Conservation (phyloP, 2,113 vertebrate genomes). For the Megalops atlanticus region DNA sequence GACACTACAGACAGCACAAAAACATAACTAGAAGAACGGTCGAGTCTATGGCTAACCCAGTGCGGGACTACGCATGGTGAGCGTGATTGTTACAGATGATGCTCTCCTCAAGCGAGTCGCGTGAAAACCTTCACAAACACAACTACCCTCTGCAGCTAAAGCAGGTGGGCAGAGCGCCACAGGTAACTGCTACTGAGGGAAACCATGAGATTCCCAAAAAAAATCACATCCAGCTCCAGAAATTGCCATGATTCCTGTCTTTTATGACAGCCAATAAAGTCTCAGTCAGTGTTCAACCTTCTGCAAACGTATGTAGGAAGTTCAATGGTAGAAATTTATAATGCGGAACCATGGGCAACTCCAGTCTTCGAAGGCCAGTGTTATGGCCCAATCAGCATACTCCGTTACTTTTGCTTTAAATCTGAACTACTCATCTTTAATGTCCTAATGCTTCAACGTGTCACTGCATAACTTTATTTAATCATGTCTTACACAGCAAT, state of each 20-base stretch:
- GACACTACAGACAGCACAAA: not conserved
- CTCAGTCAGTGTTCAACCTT: conserved; percentile 20
- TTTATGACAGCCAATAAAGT: conserved; percentile 26
- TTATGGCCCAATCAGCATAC: not conserved
- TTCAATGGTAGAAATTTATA: too few species aligned
- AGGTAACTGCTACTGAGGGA: not conserved
- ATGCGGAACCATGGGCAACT: not conserved
- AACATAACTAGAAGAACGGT: not conserved
- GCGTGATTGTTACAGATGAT: not conserved
- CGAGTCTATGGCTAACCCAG: not conserved
- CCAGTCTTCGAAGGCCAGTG: not conserved
- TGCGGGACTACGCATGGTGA: not conserved
- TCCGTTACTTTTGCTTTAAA: not conserved
- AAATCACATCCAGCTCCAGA: not conserved
- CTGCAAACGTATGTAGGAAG: conserved; percentile 18
- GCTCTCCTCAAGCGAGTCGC: not conserved
- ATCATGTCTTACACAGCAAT: not conserved
- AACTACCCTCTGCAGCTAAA: not conserved
- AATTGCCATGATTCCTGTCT: not conserved
- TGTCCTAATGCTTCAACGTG: not conserved
- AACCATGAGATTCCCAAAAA: too few species aligned
- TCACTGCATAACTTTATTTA: not conserved
- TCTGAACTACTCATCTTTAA: not conserved
- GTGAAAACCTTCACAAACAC: not conserved
- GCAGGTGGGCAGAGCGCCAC: not conserved